Evolutionary conservation across 1,140 invertebrate genomes (phyloP), one percentile per base, ranked within the genome.

Genomic region (Lineus longissimus): DNA sequence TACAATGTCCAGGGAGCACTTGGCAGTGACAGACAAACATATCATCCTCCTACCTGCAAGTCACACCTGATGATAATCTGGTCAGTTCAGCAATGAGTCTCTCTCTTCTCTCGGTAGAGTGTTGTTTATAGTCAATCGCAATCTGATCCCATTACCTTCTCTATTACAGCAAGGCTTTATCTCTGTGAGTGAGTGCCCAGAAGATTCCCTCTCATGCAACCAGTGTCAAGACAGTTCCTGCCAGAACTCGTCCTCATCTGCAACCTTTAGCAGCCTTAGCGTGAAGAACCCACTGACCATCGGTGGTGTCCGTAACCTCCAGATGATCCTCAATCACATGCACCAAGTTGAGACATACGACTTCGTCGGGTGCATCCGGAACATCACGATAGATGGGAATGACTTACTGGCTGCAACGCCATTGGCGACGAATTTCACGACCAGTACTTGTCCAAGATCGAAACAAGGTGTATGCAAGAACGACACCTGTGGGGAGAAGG

Each of bases 311-410:
- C 82, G 86, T 40, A 88, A 88, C 55, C 89, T 93, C 0, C 90
- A 94, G 80, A 88, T 91, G 0, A 87, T 95, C 0, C 77, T 95
- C 9, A 90, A 94, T 78, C 85, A 91, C 59, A 90, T 91, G 0
- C 92, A 91, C 0, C 92, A 95, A 83, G 87, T 97, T 25, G 88
- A 89, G 66, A 90, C 92, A 0, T 93, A 96, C 74, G 94, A 97
- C 77, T 88, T 97, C 57, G 88, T 96, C 36, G 95, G 95, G 1
- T 97, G 95, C 73, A 86, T 97, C 58, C 91, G 95, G 71, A 93
- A 91, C 66, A 88, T 96, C 0, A 87, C 88, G 0, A 87, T 97
- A 33, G 95, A 95, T 74, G 93, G 93, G 9, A 84, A 90, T 13
- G 69, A 77, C 61, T 59, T 73, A 22, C 61, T 77, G 31, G 36